Base-by-base conservation (phyloP, 2,113 vertebrate genomes). In the Isichthys henryi region DNA sequence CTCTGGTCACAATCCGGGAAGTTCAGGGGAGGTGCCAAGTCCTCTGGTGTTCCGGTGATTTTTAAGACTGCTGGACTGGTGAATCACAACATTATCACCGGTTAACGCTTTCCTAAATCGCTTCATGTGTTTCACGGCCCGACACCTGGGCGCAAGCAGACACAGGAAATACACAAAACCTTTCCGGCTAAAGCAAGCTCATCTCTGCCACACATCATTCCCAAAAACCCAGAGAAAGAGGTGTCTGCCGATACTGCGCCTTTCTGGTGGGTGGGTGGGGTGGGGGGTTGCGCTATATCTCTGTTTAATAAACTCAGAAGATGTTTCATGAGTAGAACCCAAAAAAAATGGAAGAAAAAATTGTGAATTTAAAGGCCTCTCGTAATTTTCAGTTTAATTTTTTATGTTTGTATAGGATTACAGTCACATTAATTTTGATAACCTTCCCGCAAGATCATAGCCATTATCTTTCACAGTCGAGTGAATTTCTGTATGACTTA, bases 1-100 rank as follows among this genome's bases (percentile, higher is more conserved):
- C 88, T 90, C 88, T 91, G 91, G 90, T 92, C 92, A 93, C 92
- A 93, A 92, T 92, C 92, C 91, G 88, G 62, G 86, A 90, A 90
- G 90, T 90, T 89, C 87, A 50, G 90, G 87, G 31, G 83, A 89
- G 83, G 88, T 90, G 87, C 92, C 92, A 88, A 89, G 91, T 92
- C 89, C 88, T 91, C 45, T 92, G 87, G 91, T 91, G 91, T 89
- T 89, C 86, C 91, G 89, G 88, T 90, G 90, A 92, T 92, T 92
- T 91, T 62, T 90, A 90, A 91, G 89, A 90, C 89, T 80, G 77
- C 74, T 89, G 90, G 90, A 92, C 89, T 91, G 91, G 90, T 91
- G 92, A 91, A 49, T 77, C 87, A 88, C 50, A 58, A 62, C 53
- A 48, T 62, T 48, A 83, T 62, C 80, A 62, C 53, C 50, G 23